Conservation (phyloP, 2,888 invertebrate species). For the Emesis furor region DNA sequence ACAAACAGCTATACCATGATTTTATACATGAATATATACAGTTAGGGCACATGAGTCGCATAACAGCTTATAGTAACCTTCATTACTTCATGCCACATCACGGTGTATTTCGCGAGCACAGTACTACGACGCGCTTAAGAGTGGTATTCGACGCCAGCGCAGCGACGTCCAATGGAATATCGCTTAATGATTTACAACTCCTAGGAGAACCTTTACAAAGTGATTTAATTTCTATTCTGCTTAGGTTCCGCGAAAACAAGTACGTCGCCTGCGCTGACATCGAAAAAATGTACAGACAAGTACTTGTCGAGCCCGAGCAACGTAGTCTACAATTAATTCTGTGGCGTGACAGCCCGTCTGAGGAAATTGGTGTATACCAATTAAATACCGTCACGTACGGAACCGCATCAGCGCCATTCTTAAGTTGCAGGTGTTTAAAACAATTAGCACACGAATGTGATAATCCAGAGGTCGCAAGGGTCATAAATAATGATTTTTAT, state of each 20-base stretch:
- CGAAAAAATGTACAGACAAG: not conserved
- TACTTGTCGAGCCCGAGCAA: not conserved
- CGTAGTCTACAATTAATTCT: not conserved
- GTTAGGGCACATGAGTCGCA: conserved; percentile 60
- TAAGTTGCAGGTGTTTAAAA: not conserved
- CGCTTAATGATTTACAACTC: conserved; percentile 27
- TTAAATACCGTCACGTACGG: conserved; percentile 4
- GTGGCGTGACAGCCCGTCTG: not conserved
- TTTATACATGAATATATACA: conserved; percentile 63
- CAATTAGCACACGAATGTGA: not conserved
- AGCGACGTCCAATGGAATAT: not conserved
- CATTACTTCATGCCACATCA: conserved; percentile 46
- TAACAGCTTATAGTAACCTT: conserved; percentile 3
- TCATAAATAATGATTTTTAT: not conserved
- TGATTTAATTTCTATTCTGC: too few relatives aligned
- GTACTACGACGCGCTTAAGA: conserved; percentile 1
- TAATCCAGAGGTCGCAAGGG: too few relatives aligned
- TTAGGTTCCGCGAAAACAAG: not conserved
- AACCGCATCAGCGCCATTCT: not conserved
- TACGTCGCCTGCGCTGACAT: conserved; percentile 5
- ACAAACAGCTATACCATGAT: conserved; percentile 23
- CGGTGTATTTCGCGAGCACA: conserved; percentile 43
- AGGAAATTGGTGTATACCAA: not conserved
- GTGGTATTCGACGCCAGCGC: conserved; percentile 55
- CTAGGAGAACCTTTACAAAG: not conserved